These are phyloP conservation scores for Mastacembelus armatus DNA, from an alignment of 2,797 vertebrate genomes.

Conservation along the genomic window DNA sequence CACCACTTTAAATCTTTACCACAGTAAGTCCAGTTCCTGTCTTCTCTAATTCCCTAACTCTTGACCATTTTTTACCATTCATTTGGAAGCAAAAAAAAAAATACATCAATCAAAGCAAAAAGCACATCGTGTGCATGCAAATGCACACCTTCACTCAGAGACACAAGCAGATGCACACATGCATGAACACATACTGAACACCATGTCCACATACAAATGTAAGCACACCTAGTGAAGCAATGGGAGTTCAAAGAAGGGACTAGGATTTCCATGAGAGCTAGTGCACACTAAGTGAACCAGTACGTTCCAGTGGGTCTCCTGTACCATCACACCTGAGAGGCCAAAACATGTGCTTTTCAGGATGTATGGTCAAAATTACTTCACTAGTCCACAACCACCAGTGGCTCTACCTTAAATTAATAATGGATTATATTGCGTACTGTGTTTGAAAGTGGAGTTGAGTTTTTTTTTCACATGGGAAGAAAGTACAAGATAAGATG, in stretches of 20 bases:
- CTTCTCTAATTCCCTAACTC: constrained; percentile 46
- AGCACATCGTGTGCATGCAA: constrained; percentile 50
- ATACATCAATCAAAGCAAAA: constrained; percentile 43
- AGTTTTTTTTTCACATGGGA: constrained; percentile 39
- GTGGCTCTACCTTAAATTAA: constrained; percentile 51
- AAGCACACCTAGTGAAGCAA: constrained; percentile 43
- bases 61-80: constrained; percentile 40
- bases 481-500: constrained; percentile 43
- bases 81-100: constrained; percentile 64
- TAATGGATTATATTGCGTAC: constrained; percentile 58
- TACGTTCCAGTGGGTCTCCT: constrained; percentile 48
- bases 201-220: constrained; percentile 32
- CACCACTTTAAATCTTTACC: constrained; percentile 70
- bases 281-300: constrained; percentile 50
- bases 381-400: constrained; percentile 29
- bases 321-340: constrained; percentile 53
- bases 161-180: constrained; percentile 32
- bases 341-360: constrained; percentile 22
- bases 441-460: constrained; percentile 39
- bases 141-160: constrained; percentile 5
- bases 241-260: constrained; percentile 62
- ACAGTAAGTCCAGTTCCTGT: constrained; percentile 47
- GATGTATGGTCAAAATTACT: constrained; percentile 33
- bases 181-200: constrained; percentile 27
- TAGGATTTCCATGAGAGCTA: constrained; percentile 42